Conservation (phyloP, 1,140 invertebrate species). For the Sesamia nonagrioides region DNA sequence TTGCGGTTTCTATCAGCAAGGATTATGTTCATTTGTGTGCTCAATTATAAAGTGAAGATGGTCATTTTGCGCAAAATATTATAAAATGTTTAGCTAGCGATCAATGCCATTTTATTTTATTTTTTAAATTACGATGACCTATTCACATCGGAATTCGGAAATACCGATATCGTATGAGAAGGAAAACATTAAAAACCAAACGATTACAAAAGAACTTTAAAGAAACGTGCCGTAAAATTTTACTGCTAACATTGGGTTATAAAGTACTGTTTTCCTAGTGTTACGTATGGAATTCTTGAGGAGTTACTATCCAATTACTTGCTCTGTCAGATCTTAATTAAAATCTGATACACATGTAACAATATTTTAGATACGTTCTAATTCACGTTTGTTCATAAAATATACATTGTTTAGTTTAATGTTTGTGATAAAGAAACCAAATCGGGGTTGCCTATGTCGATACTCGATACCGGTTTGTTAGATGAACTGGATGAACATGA, state of each 20-base stretch:
- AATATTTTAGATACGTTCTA: conserved; percentile 17
- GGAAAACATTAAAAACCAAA: conserved; percentile 14
- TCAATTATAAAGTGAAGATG: conserved; percentile 12
- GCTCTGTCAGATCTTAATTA: conserved; percentile 18
- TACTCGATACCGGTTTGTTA: conserved; percentile 5
- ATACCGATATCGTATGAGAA: conserved; percentile 12
- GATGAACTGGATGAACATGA: conserved; percentile 9
- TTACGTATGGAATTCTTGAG: conserved; percentile 6
- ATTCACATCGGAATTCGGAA: conserved; percentile 17
- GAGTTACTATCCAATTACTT: conserved; percentile 25
- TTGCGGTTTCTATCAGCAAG: conserved; percentile 45
- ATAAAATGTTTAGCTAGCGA: not conserved
- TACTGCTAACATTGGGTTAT: conserved; percentile 13
- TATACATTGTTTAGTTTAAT: conserved; percentile 1
- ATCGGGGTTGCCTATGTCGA: not conserved
- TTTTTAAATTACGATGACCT: not conserved
- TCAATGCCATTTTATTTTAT: conserved; percentile 14
- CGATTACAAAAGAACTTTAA: conserved; percentile 9
- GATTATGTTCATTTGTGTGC: conserved; percentile 7
- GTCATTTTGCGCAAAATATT: conserved; percentile 12
- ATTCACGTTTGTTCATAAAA: conserved; percentile 19
- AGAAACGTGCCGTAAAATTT: conserved; percentile 3
- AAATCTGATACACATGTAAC: conserved; percentile 14
- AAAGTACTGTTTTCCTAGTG: not conserved
- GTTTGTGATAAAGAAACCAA: not conserved